Percentiles rank a stretch among this genome's conserved stretches.
Evolutionary conservation across 1,140 invertebrate genomes (phyloP).

Genomic region (Papilio helenus): DNA sequence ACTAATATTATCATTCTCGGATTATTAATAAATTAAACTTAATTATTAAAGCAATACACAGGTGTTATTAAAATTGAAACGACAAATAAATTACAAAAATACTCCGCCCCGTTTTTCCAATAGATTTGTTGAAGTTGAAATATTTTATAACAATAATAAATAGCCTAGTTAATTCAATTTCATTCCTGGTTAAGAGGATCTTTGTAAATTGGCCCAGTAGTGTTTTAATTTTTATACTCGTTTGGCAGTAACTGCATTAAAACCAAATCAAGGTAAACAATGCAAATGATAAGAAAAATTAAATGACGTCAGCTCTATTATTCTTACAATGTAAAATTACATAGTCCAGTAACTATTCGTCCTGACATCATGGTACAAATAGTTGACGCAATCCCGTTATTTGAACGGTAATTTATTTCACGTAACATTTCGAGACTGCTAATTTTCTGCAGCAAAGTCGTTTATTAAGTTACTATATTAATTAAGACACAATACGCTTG

Average conservation of each 20-base stretch:
- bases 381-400: constrained; percentile 43
- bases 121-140: too few relatives aligned
- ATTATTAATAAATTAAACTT: background rate
- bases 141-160: too few relatives aligned
- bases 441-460: constrained; percentile 39
- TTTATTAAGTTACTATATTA: constrained; percentile 17
- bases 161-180: constrained; percentile 36
- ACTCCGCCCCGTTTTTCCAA: constrained; percentile 51
- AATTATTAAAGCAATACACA: background rate
- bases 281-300: constrained; percentile 38
- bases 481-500: constrained; percentile 11
- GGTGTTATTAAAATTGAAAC: background rate
- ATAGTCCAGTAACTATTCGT: constrained; percentile 40
- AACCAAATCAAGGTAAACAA: background rate
- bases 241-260: background rate
- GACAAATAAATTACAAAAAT: constrained; percentile 49
- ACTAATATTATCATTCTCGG: background rate
- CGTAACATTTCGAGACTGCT: constrained; percentile 33
- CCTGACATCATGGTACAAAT: constrained; percentile 48
- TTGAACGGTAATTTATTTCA: constrained; percentile 42
- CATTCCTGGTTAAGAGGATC: background rate
- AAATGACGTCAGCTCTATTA: constrained; percentile 37
- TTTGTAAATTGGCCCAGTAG: background rate
- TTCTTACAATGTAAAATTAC: constrained; percentile 43
- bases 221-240: background rate